Evolutionary conservation across 2,113 vertebrate species (phyloP).

Genomic region (Gulo gulo): DNA sequence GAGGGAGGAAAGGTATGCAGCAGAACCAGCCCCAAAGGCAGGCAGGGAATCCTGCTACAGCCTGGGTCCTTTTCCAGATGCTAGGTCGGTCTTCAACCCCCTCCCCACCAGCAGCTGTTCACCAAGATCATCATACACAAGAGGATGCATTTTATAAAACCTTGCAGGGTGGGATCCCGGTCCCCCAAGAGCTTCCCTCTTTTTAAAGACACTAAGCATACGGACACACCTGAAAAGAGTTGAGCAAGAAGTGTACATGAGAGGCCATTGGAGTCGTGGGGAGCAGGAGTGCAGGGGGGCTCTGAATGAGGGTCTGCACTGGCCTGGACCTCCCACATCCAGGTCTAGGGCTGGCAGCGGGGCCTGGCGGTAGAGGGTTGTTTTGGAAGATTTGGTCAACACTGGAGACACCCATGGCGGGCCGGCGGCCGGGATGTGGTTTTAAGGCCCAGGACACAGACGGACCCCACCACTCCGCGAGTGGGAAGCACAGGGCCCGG

Average conservation of each 20-base stretch:
- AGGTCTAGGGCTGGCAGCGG: background rate
- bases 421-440: background rate
- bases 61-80: background rate
- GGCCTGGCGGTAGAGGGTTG: background rate
- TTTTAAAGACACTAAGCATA: background rate
- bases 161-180: background rate
- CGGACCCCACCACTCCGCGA: rapidly evolving
- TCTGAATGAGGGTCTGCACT: rapidly evolving
- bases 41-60: background rate
- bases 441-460: background rate
- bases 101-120: rapidly evolving
- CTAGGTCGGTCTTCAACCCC: too few species aligned
- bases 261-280: rapidly evolving
- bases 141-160: background rate
- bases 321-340: rapidly evolving
- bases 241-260: rapidly evolving
- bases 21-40: background rate
- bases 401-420: background rate
- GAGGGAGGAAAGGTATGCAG: rapidly evolving
- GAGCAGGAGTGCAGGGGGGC: too few species aligned
- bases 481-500: background rate
- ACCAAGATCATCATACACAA: background rate
- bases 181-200: background rate
- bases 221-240: rapidly evolving
- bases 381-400: background rate